Percentiles rank a stretch among this genome's conserved stretches.
Conservation (phyloP, 2,113 vertebrate species). For the Nestor notabilis region DNA sequence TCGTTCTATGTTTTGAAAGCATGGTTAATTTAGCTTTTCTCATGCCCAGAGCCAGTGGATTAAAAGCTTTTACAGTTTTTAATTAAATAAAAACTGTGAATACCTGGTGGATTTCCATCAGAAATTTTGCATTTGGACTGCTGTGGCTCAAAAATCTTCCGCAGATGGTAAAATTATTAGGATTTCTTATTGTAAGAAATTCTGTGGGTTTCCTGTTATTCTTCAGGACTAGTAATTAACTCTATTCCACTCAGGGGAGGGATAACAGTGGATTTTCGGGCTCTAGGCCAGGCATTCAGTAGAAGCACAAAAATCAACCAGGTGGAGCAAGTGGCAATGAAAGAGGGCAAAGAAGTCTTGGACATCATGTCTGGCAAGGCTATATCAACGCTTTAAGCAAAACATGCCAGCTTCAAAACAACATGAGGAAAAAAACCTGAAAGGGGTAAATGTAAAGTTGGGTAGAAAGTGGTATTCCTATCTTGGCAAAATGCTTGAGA, state of each 20-base stretch:
- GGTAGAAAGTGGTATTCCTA: background rate
- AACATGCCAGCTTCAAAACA: background rate
- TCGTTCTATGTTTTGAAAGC: conserved; percentile 37
- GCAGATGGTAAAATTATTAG: conserved; percentile 10
- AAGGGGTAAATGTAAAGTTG: background rate
- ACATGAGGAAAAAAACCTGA: background rate
- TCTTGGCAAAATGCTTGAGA: background rate
- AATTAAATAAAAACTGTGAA: background rate
- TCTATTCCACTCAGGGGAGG: background rate
- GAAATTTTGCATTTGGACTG: conserved; percentile 24
- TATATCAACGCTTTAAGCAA: background rate
- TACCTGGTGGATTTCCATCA: background rate
- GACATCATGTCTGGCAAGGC: background rate
- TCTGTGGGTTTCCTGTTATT: conserved; percentile 48
- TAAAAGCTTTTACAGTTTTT: conserved; percentile 3
- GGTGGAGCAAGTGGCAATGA: background rate
- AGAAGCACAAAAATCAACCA: background rate
- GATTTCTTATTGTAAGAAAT: conserved; percentile 54
- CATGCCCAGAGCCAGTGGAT: background rate
- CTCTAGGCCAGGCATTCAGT: background rate
- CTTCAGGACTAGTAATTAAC: conserved; percentile 25
- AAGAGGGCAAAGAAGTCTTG: background rate
- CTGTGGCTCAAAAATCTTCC: conserved; percentile 33
- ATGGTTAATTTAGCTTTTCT: conserved; percentile 27
- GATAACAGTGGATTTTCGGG: background rate